These are phyloP conservation scores for Antennarius striatus DNA, from an alignment of 2,113 vertebrate genomes.

Conservation along the genomic window DNA sequence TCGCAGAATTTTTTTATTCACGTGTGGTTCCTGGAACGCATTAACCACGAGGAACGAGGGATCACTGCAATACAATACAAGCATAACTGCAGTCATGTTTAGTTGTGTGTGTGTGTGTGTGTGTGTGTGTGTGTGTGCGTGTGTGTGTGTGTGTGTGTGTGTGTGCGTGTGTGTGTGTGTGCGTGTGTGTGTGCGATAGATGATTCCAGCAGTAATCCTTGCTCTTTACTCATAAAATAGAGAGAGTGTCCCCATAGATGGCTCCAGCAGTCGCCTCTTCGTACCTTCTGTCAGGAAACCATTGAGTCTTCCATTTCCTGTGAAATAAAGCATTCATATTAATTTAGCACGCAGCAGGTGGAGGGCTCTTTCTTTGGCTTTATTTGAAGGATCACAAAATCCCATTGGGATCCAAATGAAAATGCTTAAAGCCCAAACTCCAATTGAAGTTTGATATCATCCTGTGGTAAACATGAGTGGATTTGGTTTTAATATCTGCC, in stretches of 20 bases:
- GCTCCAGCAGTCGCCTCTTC: conserved; percentile 20
- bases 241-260: too few species aligned
- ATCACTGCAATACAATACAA: too few species aligned
- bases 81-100: too few species aligned
- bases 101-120: too few species aligned
- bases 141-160: too few species aligned
- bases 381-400: conserved; percentile 73
- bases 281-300: conserved; percentile 60
- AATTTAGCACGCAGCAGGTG: conserved; percentile 62
- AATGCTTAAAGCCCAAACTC: conserved; percentile 70
- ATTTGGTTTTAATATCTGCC: conserved; percentile 78
- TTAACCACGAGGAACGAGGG: too few species aligned
- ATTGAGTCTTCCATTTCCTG: conserved; percentile 57
- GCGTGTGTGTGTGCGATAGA: conserved; percentile 5
- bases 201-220: conserved; percentile 56
- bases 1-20: too few species aligned
- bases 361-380: conserved; percentile 57
- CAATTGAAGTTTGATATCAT: conserved; percentile 79
- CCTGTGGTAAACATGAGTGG: conserved; percentile 76
- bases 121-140: too few species aligned
- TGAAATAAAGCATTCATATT: conserved; percentile 67
- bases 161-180: too few species aligned
- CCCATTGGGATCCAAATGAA: conserved; percentile 75
- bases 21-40: too few species aligned
- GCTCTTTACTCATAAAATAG: conserved; percentile 35